Evolutionary conservation across 64 coral and sea anemone species (phyloP), one percentile per base, ranked within the genome.

Genomic region (Porites australiensis): DNA sequence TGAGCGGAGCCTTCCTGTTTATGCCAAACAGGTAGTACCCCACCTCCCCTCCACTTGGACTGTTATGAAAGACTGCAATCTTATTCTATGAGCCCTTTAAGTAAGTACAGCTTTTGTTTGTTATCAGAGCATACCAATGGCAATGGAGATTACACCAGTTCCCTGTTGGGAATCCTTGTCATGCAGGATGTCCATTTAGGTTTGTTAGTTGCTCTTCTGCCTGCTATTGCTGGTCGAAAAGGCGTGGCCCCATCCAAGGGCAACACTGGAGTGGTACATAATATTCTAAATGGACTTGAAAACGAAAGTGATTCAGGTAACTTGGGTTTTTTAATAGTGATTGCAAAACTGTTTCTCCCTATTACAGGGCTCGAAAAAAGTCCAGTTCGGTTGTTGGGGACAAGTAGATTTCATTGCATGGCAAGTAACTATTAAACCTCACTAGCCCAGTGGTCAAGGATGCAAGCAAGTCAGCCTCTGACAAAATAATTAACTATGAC

Each of bases 101-200:
- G 55, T 23, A 22, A 14, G 3, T 44, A 2, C 23, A 27, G 18
- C 50, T 12, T 74, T 8, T 75, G n/a, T 76, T 74, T 45, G 14
- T 61, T 44, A 51, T 50, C 77, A 99, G 98, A 96, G 77, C 98
- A 99, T 47, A 86, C 89, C 12, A 99, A 99, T 91, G 98, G 98
- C 21, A 72, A 99, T 87, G 88, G 92, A 9, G 98, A 99, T 62
- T 96, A 99, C 70, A 87, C 88, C 13, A 93, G 98, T 77, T 92
- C 94, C 65, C 43, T 99, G 71, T 78, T 99, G 14, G 98, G 98
- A 69, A 99, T 99, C 50, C 94, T 99, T 49, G 91, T 99, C 64
- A 99, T 99, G 98, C 98, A 99, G 69, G 98, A 99, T 70, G 94
- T 99, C 18, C 91, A 99, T 27, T 71, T 99, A 58, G 98, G 98